phyloP scores from a whole-genome alignment of 2,888 invertebrate genomes.

The Lepidonotus clava region DNA sequence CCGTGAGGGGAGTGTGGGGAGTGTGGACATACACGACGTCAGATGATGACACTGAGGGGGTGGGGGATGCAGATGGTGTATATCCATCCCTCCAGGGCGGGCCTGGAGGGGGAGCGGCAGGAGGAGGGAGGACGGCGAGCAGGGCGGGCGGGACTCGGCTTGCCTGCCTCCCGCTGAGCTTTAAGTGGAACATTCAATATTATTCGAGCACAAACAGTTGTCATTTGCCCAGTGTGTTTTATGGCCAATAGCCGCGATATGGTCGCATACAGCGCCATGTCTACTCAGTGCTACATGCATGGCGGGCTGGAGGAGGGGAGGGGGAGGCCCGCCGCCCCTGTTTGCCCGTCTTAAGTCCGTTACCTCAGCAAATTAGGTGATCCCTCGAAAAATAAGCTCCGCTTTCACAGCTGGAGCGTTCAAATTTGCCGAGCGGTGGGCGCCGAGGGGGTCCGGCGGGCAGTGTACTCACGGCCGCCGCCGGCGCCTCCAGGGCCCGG shows the following conservation, averaged over 20 bases:
- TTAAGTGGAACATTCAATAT: slow-evolving; percentile 54
- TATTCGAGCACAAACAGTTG: slow-evolving; percentile 50
- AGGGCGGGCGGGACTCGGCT: too few species aligned
- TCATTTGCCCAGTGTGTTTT: slow-evolving; percentile 51
- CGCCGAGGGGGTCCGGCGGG: slow-evolving; percentile 17
- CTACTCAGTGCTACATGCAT: too few species aligned
- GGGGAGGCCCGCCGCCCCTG: slow-evolving; percentile 6
- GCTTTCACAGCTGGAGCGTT: slow-evolving; percentile 48
- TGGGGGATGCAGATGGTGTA: background rate
- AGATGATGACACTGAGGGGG: too few species aligned
- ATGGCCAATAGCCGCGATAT: slow-evolving; percentile 12
- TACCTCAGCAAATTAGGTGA: slow-evolving; percentile 51
- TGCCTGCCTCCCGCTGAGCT: background rate
- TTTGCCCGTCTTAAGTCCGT: slow-evolving; percentile 45
- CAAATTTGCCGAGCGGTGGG: slow-evolving; percentile 41
- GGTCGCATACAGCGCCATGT: too few species aligned
- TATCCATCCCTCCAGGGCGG: background rate
- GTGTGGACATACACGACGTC: background rate
- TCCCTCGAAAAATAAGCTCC: slow-evolving; percentile 40
- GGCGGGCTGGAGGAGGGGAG: too few species aligned
- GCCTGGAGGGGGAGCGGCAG: background rate
- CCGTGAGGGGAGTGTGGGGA: too few species aligned
- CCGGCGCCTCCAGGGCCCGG: background rate
- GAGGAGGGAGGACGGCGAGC: too few species aligned
- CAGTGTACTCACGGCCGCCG: background rate